Base-by-base conservation (phyloP, 2,888 invertebrate species). In the Chrysina gloriosa region DNA sequence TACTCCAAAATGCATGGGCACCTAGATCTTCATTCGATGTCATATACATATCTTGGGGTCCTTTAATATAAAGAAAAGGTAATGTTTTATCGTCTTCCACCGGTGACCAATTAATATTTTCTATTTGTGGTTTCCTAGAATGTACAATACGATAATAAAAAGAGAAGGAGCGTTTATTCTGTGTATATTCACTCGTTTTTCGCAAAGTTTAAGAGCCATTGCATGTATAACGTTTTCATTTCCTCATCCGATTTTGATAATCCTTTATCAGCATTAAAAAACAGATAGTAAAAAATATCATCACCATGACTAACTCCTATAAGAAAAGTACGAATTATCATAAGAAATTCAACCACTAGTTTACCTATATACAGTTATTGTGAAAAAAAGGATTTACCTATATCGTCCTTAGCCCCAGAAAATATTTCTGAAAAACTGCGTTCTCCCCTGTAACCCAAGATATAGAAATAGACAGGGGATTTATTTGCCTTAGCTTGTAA, bases 381-480 rank as follows among this genome's bases (percentile, higher is more conserved):
- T n/a, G n/a, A n/a, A n/a, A n/a, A n/a, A n/a, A 11, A 7, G 1
- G 11, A 16, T 3, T 31, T 47, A 63, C 63, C 65, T 42, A 54
- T 65, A 19, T 56, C 45, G n/a, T 39, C 16, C n/a, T 21, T 6
- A 0, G 23, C 29, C 1, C 6, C 19, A 0, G n/a, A 9, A 36
- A 65, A 65, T 11, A 54, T n/a, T 50, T 63, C 64, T 1, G 54
- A 52, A 27, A 54, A 64, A 2, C 52, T 63, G 5, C 52, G 34
- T 56, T 56, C 23, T 9, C 68, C 68, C 11, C 68, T 39, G 39
- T 68, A 68, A 16, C 19, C 31, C 1, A 68, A 63, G 31, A 64
- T 31, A 77, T 89, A 90, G 63, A 87, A 82, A 81, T 87, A 89
- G 0, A 88, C 85, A 0, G 89, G 89, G 70, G 86, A 85, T n/a